Percentiles rank a stretch among this genome's conserved stretches.
phyloP scores from a whole-genome alignment of 2,113 vertebrate species.

The Stigmatopora argus region DNA sequence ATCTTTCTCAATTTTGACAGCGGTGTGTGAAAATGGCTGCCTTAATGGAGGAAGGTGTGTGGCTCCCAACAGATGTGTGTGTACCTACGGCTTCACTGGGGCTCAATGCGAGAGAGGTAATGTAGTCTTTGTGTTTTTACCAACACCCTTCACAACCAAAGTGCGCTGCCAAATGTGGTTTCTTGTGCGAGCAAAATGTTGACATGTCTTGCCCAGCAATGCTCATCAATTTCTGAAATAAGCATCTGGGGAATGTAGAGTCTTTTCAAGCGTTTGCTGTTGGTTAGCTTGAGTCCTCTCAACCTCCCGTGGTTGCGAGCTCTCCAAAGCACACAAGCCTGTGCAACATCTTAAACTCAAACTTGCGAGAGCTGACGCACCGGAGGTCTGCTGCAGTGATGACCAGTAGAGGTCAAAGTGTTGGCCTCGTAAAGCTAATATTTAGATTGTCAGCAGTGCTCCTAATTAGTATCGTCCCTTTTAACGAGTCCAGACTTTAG shows the following conservation, averaged over 20 bases:
- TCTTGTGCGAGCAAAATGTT: constrained; percentile 55
- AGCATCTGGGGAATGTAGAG: constrained; percentile 42
- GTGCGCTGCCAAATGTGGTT: constrained; percentile 9
- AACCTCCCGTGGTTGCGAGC: constrained; percentile 51
- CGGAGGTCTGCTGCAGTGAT: constrained; percentile 12
- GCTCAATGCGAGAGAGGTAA: constrained; percentile 98
- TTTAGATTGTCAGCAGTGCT: constrained; percentile 48
- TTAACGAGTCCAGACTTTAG: constrained; percentile 16
- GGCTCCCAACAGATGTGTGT: constrained; percentile 92
- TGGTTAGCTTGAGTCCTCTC: constrained; percentile 57
- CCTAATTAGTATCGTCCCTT: constrained; percentile 40
- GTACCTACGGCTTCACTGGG: constrained; percentile 95
- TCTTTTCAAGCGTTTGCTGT: constrained; percentile 48
- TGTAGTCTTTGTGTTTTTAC: constrained; percentile 13
- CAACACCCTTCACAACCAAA: constrained; percentile 15
- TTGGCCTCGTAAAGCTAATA: constrained; percentile 53
- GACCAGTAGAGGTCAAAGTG: constrained; percentile 33
- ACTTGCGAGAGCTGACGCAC: constrained; percentile 5
- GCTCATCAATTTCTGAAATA: constrained; percentile 51
- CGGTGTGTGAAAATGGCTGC: constrained; percentile 95
- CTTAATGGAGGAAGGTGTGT: constrained; percentile 92
- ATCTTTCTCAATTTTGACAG: constrained; percentile 65
- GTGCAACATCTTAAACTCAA: constrained; percentile 2
- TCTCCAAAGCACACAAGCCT: constrained; percentile 54
- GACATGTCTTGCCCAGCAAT: constrained; percentile 38